Evolutionary conservation across 2,888 invertebrate genomes (phyloP).

Genomic region (Axea sp.): DNA sequence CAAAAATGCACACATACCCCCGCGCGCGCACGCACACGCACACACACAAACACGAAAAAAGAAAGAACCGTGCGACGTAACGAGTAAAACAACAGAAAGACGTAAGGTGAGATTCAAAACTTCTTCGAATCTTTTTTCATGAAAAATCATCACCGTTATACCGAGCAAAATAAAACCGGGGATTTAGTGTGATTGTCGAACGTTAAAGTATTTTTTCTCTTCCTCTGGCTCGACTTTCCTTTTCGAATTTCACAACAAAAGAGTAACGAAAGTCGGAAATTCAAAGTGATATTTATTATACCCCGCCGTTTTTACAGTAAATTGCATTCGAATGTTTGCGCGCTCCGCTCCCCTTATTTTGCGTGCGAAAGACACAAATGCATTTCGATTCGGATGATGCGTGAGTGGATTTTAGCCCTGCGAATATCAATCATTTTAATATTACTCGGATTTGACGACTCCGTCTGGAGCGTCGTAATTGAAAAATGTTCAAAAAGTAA

Average conservation of each 20-base stretch:
- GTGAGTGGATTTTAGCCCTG: not conserved
- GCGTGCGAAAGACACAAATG: constrained; percentile 9
- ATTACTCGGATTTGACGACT: too few species aligned
- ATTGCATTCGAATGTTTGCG: constrained; percentile 25
- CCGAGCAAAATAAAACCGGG: constrained; percentile 46
- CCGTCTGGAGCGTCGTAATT: constrained; percentile 19
- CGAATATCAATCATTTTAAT: constrained; percentile 29
- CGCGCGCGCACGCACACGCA: too few species aligned
- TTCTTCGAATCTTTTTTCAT: constrained; percentile 57
- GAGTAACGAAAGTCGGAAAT: constrained; percentile 31
- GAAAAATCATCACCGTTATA: constrained; percentile 58
- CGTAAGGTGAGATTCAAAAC: constrained; percentile 61
- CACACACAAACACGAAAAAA: constrained; percentile 46
- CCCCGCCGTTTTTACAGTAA: constrained; percentile 25
- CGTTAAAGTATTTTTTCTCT: constrained; percentile 39
- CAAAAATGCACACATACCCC: too few species aligned
- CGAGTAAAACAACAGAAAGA: constrained; percentile 59
- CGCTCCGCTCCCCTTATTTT: constrained; percentile 26
- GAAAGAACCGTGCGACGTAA: constrained; percentile 46
- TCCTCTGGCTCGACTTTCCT: not conserved
- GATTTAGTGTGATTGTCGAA: constrained; percentile 54
- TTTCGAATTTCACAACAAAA: constrained; percentile 19
- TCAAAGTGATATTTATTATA: constrained; percentile 43
- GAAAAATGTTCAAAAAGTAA: constrained; percentile 51
- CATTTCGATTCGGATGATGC: constrained; percentile 8